A percentile compares a stretch with the other conserved stretches of the same genome.
These are phyloP conservation scores for Proisotoma minuta DNA, from an alignment of 2,888 invertebrate genomes.

Conservation along the genomic window DNA sequence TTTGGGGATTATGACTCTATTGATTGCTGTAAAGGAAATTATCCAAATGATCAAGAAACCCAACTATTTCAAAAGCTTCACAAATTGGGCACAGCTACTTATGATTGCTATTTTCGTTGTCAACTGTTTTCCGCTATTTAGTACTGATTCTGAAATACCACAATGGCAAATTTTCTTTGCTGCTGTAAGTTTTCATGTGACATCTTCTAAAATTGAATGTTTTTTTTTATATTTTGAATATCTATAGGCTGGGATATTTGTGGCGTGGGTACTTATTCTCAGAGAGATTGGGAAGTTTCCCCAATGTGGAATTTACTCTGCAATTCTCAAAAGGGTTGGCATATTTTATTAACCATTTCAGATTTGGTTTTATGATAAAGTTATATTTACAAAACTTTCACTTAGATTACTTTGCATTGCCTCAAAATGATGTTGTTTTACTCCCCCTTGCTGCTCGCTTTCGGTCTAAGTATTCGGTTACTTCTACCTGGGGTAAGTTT, in stretches of 20 bases:
- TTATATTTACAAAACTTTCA: background rate
- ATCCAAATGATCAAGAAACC: conserved; percentile 25
- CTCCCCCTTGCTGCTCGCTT: conserved; percentile 32
- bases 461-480: conserved; percentile 28
- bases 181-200: conserved; percentile 22
- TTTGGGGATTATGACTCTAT: conserved; percentile 18
- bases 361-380: background rate
- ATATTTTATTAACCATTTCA: background rate
- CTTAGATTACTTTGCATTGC: conserved; percentile 34
- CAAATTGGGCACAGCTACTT: conserved; percentile 23
- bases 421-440: conserved; percentile 38
- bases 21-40: conserved; percentile 28
- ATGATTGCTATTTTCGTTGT: conserved; percentile 22
- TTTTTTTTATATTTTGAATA: background rate
- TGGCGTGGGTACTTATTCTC: conserved; percentile 33
- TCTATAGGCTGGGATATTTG: conserved; percentile 32
- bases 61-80: conserved; percentile 20
- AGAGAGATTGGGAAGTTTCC: conserved; percentile 36
- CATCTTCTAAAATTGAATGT: background rate
- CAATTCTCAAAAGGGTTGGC: conserved; percentile 33
- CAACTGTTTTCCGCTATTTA: conserved; percentile 24
- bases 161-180: conserved; percentile 32
- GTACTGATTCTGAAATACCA: conserved; percentile 18
- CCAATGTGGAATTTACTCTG: conserved; percentile 35
- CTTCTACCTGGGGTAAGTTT: conserved; percentile 34